A percentile compares a stretch with the other conserved stretches of the same genome.
phyloP scores from a whole-genome alignment of 2,797 vertebrate species.

The Carapus acus region DNA sequence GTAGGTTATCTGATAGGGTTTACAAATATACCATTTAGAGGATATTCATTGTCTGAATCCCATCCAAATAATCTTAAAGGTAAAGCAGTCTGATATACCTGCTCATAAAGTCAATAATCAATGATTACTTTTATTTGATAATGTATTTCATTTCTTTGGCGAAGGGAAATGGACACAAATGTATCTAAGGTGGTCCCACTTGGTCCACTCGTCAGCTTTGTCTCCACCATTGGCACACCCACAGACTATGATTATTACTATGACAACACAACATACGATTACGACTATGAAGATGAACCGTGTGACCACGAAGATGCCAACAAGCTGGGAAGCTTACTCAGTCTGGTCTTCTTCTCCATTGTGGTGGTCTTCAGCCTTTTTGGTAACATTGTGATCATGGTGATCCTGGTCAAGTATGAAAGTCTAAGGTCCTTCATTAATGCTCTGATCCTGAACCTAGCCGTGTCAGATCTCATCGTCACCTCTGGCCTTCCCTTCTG shows the following conservation, averaged over 20 bases:
- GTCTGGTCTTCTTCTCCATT: conserved; percentile 70
- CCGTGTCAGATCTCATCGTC: conserved; percentile 84
- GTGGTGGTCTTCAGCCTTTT: conserved; percentile 79
- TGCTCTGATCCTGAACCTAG: conserved; percentile 85
- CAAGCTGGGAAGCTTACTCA: conserved; percentile 57
- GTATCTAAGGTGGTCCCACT: neutral
- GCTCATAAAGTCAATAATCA: no score
- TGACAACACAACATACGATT: no score
- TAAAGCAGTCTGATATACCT: no score
- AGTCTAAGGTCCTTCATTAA: conserved; percentile 84
- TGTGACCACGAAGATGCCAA: conserved; percentile 62
- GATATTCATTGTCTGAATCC: no score
- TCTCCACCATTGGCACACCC: neutral
- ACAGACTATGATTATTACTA: rapidly evolving
- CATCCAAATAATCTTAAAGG: no score
- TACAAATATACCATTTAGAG: no score
- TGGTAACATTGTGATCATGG: conserved; percentile 82
- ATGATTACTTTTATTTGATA: no score
- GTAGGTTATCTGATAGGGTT: no score
- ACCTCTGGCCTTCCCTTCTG: conserved; percentile 83
- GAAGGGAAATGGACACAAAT: conserved; percentile 23
- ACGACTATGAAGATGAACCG: neutral
- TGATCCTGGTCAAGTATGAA: conserved; percentile 82
- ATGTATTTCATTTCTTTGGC: neutral
- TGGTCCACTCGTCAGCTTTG: rapidly evolving